Percentiles rank a stretch among this genome's conserved stretches.
Evolutionary conservation across 2,113 vertebrate genomes (phyloP).

Genomic region (Poecilia latipinna): DNA sequence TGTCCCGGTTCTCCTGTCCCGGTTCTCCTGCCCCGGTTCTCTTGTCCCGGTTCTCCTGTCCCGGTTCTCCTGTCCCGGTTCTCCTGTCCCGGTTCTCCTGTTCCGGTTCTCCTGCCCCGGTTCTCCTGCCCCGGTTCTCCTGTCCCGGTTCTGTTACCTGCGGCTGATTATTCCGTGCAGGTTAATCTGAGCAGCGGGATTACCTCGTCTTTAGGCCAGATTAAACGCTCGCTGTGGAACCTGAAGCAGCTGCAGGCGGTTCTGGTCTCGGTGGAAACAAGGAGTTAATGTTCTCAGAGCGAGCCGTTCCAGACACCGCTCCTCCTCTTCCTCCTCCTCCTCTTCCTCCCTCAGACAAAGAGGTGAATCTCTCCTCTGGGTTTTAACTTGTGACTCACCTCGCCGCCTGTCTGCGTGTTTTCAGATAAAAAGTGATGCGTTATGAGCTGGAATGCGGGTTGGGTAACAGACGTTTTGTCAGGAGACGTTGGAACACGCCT

Average conservation of each 20-base stretch:
- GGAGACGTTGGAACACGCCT: neutral
- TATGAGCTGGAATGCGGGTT: neutral
- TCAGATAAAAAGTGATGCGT: neutral
- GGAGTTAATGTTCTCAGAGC: conserved; percentile 19
- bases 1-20: too few species aligned
- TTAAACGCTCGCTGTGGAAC: conserved; percentile 5
- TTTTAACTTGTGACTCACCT: conserved; percentile 6
- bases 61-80: too few species aligned
- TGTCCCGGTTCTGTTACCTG: neutral
- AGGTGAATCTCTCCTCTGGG: conserved; percentile 4
- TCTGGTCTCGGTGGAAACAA: neutral
- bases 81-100: neutral
- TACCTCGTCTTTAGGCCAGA: conserved; percentile 35
- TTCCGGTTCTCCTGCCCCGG: neutral
- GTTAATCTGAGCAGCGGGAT: too few species aligned
- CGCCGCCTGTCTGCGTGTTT: neutral
- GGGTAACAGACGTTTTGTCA: neutral
- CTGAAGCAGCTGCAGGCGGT: neutral
- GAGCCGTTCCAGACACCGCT: conserved; percentile 16
- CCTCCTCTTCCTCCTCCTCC: conserved; percentile 1
- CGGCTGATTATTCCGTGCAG: too few species aligned
- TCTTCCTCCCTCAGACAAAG: neutral
- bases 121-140: too few species aligned
- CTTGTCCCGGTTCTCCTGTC: neutral
- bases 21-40: neutral